A percentile compares a stretch with the other conserved stretches of the same genome.
phyloP scores from a whole-genome alignment of 2,888 invertebrate species.

The Stramonita haemastoma region DNA sequence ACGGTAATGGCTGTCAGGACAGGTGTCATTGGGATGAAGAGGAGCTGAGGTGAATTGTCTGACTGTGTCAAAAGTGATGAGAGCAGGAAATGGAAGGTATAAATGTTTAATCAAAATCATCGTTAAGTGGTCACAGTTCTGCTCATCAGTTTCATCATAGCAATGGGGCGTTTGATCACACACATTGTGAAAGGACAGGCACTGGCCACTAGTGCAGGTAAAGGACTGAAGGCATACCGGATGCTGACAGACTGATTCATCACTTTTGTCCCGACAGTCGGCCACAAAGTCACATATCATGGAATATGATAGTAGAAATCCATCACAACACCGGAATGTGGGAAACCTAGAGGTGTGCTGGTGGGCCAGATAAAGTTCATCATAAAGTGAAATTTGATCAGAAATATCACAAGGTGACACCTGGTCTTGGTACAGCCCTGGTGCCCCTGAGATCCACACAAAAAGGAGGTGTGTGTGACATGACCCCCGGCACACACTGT shows the following conservation, averaged over 20 bases:
- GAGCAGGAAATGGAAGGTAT: background rate
- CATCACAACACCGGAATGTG: background rate
- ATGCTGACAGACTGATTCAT: background rate
- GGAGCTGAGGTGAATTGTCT: background rate
- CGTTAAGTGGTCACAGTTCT: background rate
- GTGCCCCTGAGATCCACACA: background rate
- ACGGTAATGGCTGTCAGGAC: conserved; percentile 1
- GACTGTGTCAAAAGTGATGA: background rate
- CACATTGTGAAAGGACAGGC: background rate
- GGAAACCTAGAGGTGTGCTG: background rate
- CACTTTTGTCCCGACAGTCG: background rate
- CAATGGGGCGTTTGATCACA: background rate
- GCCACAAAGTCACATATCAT: background rate
- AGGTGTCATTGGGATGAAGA: background rate
- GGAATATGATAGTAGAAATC: background rate
- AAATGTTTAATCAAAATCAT: background rate
- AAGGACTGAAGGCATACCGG: background rate
- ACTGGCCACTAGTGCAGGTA: background rate
- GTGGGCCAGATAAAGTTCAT: background rate
- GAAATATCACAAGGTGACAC: background rate
- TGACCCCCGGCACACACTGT: background rate
- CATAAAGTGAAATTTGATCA: background rate
- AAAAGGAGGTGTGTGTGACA: background rate
- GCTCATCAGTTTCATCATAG: background rate
- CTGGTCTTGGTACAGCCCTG: background rate